These are phyloP conservation scores for Syrmaticus mikado DNA, from an alignment of 2,113 vertebrate species.

Conservation along the genomic window DNA sequence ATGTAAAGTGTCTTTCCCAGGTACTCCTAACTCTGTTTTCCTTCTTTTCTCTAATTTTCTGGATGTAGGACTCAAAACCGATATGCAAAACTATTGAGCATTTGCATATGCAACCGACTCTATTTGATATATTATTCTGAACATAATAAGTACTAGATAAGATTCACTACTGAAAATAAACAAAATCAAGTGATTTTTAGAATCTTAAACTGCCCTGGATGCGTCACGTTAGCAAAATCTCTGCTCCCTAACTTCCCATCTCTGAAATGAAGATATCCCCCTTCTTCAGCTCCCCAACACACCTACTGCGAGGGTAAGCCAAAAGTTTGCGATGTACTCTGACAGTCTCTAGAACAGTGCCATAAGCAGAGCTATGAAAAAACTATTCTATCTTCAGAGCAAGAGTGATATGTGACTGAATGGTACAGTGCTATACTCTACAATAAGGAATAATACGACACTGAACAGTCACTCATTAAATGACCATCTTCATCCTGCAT, in stretches of 20 bases:
- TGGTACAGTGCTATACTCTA: neutral
- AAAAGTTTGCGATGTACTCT: neutral
- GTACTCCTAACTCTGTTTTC: neutral
- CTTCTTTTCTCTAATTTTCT: neutral
- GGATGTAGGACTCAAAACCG: neutral
- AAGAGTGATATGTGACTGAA: neutral
- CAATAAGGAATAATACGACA: neutral
- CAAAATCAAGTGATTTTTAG: neutral
- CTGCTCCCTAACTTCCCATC: neutral
- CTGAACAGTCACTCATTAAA: neutral
- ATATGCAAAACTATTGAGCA: rapidly evolving
- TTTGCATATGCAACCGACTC: neutral
- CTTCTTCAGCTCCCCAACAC: neutral
- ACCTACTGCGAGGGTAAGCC: neutral
- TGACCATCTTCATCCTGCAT: neutral
- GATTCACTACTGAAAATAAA: neutral
- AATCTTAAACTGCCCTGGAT: neutral
- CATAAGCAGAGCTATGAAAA: neutral
- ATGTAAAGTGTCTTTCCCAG: neutral
- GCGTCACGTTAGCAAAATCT: neutral
- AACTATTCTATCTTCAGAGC: neutral
- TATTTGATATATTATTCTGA: neutral
- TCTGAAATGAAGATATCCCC: neutral
- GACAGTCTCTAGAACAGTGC: neutral
- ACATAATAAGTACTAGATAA: neutral